These are phyloP conservation scores for Misgurnus mizolepis DNA, from an alignment of 2,113 vertebrate genomes.

Conservation along the genomic window DNA sequence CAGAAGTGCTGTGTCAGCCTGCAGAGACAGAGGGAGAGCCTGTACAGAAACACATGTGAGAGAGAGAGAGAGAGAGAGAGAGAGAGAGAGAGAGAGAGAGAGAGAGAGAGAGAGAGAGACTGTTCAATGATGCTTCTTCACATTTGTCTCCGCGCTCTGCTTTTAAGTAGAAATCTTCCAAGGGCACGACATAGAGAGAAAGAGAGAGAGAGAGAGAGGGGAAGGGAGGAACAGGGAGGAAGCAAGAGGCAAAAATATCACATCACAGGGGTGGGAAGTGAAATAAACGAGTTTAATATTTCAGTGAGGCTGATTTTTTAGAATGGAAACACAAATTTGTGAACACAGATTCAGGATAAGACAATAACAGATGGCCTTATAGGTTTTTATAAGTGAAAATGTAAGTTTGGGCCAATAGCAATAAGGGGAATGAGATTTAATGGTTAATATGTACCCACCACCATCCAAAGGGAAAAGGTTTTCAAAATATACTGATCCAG, in stretches of 20 bases:
- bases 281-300: neutral
- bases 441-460: no score
- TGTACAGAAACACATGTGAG: slow-evolving; percentile 18
- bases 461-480: no score
- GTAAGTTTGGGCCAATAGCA: no score
- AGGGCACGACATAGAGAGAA: slow-evolving; percentile 13
- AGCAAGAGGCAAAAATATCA: neutral
- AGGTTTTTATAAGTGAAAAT: no score
- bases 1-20: slow-evolving; percentile 53
- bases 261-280: neutral
- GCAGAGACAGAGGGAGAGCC: neutral
- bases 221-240: neutral
- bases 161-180: slow-evolving; percentile 13
- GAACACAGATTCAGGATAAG: neutral
- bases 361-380: neutral
- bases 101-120: neutral
- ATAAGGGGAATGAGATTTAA: no score
- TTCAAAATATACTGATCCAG: no score
- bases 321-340: neutral
- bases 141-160: slow-evolving; percentile 5
- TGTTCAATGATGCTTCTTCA: slow-evolving; percentile 35
- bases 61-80: neutral
- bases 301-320: neutral
- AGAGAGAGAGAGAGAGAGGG: slow-evolving; percentile 2
- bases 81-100: slow-evolving; percentile 13